Conservation (phyloP, 2,113 vertebrate genomes). For the Cyanistes caeruleus region DNA sequence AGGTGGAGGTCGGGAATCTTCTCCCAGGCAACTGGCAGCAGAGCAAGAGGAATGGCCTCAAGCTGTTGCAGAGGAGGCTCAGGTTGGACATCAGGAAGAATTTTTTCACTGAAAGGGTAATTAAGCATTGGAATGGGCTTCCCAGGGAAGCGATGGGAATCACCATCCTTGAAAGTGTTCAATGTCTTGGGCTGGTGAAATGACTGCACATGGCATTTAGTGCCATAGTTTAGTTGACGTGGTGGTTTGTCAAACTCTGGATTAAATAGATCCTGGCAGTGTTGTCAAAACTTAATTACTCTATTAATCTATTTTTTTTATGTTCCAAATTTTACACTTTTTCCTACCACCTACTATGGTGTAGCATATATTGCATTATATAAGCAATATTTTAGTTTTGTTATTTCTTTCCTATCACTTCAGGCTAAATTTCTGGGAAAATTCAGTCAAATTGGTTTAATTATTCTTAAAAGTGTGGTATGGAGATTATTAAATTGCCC, state of each 20-base stretch:
- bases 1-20: background rate
- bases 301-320: background rate
- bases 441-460: background rate
- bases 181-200: background rate
- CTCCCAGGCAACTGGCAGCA: background rate
- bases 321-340: background rate
- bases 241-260: background rate
- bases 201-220: background rate
- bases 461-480: background rate
- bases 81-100: background rate
- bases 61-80: background rate
- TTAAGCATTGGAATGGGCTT: background rate
- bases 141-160: background rate
- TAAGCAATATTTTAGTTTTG: background rate
- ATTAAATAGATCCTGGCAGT: background rate
- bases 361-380: background rate
- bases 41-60: background rate
- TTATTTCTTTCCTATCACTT: background rate
- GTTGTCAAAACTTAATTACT: background rate
- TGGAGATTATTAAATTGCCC: background rate
- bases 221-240: background rate
- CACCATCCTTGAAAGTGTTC: background rate
- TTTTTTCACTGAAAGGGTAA: background rate
- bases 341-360: background rate
- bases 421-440: background rate